These are phyloP conservation scores for Drosophila sucinea DNA, from an alignment of 1,140 invertebrate species.

Conservation along the genomic window DNA sequence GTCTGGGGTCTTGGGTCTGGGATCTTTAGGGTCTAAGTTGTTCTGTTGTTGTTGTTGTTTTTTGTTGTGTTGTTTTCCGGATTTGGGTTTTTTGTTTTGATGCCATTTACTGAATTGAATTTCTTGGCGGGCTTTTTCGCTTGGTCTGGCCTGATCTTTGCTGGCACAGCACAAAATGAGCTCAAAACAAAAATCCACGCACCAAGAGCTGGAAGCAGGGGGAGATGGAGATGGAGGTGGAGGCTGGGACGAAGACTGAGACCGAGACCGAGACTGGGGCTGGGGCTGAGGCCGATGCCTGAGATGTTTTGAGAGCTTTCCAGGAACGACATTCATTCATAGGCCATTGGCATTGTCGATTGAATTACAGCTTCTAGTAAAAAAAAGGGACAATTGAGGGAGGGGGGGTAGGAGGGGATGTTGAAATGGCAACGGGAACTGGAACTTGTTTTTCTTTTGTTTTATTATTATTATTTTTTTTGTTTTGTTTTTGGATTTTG, in stretches of 20 bases:
- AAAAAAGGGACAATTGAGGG: neutral
- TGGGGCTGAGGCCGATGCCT: slow-evolving; percentile 6
- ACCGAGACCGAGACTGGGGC: neutral
- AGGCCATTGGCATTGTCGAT: slow-evolving; percentile 53
- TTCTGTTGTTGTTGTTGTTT: slow-evolving; percentile 13
- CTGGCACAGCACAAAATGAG: slow-evolving; percentile 62
- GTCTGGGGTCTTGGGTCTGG: slow-evolving; percentile 25
- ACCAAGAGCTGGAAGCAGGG: slow-evolving; percentile 22
- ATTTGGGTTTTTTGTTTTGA: slow-evolving; percentile 58
- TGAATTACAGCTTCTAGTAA: slow-evolving; percentile 61
- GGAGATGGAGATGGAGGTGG: neutral
- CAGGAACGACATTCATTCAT: slow-evolving; percentile 69
- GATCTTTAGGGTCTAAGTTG: slow-evolving; percentile 16
- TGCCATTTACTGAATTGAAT: slow-evolving; percentile 52
- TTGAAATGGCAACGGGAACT: slow-evolving; percentile 7
- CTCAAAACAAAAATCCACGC: slow-evolving; percentile 52
- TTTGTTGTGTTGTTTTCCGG: slow-evolving; percentile 31
- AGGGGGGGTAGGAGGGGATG: neutral
- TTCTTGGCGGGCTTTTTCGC: slow-evolving; percentile 39
- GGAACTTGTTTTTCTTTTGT: slow-evolving; percentile 13
- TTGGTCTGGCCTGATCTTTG: slow-evolving; percentile 26
- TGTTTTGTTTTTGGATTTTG: slow-evolving; percentile 1
- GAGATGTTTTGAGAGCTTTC: slow-evolving; percentile 38
- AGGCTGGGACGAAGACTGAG: neutral
- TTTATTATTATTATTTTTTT: neutral